Conservation (phyloP, 2,888 invertebrate genomes). For the Amphiduros pacificus region DNA sequence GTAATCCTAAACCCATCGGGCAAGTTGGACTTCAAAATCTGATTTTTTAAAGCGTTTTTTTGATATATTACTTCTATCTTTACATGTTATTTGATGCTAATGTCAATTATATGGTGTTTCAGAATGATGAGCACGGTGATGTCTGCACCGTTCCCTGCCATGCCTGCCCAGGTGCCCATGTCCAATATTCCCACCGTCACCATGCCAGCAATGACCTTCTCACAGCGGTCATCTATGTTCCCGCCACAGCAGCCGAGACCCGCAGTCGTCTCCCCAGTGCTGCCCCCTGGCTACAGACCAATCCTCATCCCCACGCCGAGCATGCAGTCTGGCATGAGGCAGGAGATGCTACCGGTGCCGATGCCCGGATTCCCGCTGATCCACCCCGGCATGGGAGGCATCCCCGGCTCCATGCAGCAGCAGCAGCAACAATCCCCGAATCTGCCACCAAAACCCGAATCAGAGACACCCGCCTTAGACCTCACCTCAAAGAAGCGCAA, state of each 20-base stretch:
- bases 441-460: neutral
- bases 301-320: neutral
- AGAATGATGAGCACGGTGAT: too few relatives aligned
- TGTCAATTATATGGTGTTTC: too few relatives aligned
- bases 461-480: constrained; percentile 9
- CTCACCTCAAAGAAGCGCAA: constrained; percentile 10
- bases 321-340: neutral
- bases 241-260: neutral
- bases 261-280: neutral
- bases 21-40: too few relatives aligned
- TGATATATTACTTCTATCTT: too few relatives aligned
- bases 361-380: neutral
- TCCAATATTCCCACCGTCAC: too few relatives aligned
- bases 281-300: neutral
- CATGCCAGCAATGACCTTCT: too few relatives aligned
- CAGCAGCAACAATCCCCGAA: neutral
- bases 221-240: neutral
- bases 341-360: neutral
- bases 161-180: too few relatives aligned
- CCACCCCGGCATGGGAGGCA: neutral
- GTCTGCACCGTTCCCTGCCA: too few relatives aligned
- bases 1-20: too few relatives aligned
- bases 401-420: neutral
- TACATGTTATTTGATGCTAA: too few relatives aligned
- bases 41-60: too few relatives aligned